A percentile compares a stretch with the other conserved stretches of the same genome.
phyloP scores from a whole-genome alignment of 2,113 vertebrate genomes.

The Sylvilagus bachmani region DNA sequence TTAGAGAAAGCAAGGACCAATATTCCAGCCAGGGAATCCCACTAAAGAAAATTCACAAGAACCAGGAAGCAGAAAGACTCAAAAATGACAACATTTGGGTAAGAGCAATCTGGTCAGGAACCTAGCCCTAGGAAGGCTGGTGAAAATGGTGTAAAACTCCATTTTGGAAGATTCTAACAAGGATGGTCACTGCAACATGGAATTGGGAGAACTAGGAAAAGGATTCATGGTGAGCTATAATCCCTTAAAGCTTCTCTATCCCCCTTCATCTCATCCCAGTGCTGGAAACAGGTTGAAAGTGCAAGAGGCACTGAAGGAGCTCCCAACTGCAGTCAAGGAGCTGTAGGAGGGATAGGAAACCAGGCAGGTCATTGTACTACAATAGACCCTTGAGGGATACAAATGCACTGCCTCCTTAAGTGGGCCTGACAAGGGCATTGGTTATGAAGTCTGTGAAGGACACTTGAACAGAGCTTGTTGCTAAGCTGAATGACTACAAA shows the following conservation, averaged over 20 bases:
- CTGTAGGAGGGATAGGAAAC: background rate
- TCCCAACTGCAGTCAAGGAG: background rate
- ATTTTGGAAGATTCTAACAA: constrained; percentile 3
- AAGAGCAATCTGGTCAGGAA: background rate
- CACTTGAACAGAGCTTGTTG: background rate
- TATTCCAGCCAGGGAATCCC: background rate
- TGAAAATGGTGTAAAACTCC: background rate
- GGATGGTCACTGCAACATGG: constrained; percentile 11
- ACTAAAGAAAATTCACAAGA: too few relatives aligned
- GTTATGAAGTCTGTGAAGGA: background rate
- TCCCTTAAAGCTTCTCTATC: background rate
- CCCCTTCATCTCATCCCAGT: background rate
- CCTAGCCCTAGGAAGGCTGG: background rate
- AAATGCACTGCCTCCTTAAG: background rate
- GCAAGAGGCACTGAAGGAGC: background rate
- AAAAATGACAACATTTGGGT: background rate
- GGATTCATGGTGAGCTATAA: background rate
- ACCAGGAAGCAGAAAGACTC: background rate
- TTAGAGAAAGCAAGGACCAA: background rate
- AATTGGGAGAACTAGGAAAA: background rate
- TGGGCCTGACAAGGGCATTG: background rate
- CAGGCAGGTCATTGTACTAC: background rate
- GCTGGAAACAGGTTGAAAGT: background rate
- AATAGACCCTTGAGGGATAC: background rate
- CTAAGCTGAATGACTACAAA: background rate